Evolutionary conservation across 2,113 vertebrate species (phyloP), one percentile per base, ranked within the genome.

Genomic region (Corythornis vintsioides): DNA sequence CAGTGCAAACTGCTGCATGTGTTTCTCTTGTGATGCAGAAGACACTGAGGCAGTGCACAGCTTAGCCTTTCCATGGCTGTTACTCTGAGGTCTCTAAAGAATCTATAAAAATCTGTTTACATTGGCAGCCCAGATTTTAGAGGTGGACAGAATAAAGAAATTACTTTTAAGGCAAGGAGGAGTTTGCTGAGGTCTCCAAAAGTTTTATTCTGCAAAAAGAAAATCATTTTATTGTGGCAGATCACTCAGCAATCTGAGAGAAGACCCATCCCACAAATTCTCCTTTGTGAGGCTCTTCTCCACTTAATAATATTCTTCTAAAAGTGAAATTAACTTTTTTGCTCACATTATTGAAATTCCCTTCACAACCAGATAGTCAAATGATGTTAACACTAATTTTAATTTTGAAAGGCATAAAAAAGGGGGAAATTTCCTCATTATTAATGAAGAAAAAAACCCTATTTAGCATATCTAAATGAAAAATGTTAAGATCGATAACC

Each of bases 381-480:
- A 95, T 83, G 96, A 88, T 56, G 69, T 94, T 96, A 97, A 97
- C 88, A 96, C 93, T 96, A 94, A 97, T 96, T 96, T 97, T 91
- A 92, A 89, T 95, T 95, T 74, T 88, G 83, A 97, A 93, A 86
- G 90, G 69, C 63, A 55, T 55, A 86, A 63, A 84, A 92, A 50
- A 31, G 15, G 18, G 69, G 48, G 18, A 66, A 61, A 14, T 66
- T 94, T 96, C 88, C 81, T 90, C 85, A 94, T 97, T 97, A 97
- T 97, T 95, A 95, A 94, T 50, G 17, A 86, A 89, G 96, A 91
- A 96, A 96, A 95, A 48, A 96, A 93, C 50, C 42, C 87, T 96
- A 61, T 83, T 98, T 97, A 97, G 90, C 94, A 96, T 97, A 96
- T 96, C 95, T 97, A 96, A 98, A 96, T 98, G 96, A 96, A 96